A percentile compares a stretch with the other conserved stretches of the same genome.
These are phyloP conservation scores for Centruroides vittatus DNA, from an alignment of 1,140 invertebrate species.

Conservation along the genomic window DNA sequence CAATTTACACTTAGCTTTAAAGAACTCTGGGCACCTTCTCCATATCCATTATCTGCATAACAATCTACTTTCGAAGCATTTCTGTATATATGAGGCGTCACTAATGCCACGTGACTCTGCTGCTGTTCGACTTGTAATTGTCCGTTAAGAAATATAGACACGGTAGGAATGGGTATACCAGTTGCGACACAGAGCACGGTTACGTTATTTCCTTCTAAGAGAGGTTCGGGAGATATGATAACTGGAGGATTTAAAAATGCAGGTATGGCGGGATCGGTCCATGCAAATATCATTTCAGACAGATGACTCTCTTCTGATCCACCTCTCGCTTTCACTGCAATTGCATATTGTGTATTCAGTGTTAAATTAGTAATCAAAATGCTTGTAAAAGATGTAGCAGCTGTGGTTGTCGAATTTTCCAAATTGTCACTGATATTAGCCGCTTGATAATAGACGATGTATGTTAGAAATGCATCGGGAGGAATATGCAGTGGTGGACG, in stretches of 20 bases:
- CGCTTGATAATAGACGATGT: conserved; percentile 13
- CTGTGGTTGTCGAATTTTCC: conserved; percentile 1
- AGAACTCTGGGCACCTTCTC: conserved; percentile 63
- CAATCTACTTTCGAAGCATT: conserved; percentile 70
- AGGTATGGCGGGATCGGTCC: conserved; percentile 71
- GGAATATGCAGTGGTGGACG: conserved; percentile 47
- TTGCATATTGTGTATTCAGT: conserved; percentile 21
- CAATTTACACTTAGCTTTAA: conserved; percentile 58
- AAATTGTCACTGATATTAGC: conserved; percentile 4
- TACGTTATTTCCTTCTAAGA: conserved; percentile 66
- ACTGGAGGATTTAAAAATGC: conserved; percentile 69
- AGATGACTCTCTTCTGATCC: conserved; percentile 13
- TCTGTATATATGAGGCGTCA: conserved; percentile 59
- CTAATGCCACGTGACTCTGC: conserved; percentile 46
- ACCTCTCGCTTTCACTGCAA: conserved; percentile 18
- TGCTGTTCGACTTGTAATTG: conserved; percentile 38
- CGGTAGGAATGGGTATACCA: conserved; percentile 63
- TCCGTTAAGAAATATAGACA: conserved; percentile 60
- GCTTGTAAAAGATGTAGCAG: conserved; percentile 3
- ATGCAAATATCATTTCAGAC: conserved; percentile 48
- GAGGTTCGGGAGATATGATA: conserved; percentile 60
- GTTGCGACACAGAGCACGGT: conserved; percentile 67
- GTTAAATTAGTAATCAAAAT: conserved; percentile 12
- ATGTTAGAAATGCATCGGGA: conserved; percentile 12
- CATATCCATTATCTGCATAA: conserved; percentile 70